Evolutionary conservation across 2,113 vertebrate genomes (phyloP), one percentile per base, ranked within the genome.

Genomic region (Willisornis vidua): DNA sequence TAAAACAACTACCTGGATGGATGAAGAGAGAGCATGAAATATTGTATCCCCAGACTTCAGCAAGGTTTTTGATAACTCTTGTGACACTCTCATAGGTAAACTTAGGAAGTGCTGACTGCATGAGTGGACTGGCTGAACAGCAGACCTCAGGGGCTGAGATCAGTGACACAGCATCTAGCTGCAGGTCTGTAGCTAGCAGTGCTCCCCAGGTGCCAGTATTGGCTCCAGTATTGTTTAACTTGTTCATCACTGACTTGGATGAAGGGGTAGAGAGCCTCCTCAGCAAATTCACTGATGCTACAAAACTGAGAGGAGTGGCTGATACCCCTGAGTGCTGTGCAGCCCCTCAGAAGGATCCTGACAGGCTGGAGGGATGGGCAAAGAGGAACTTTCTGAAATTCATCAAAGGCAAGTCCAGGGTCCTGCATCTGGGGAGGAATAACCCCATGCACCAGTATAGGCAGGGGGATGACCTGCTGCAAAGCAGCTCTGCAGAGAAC

Each of bases 291-390:
- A 49, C 51, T 58, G 51, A 73, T 2, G 4, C 80, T 12, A 14
- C 31, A 73, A 58, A 59, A 22, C 14, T 52, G 37, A 19, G 37
- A 66, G 45, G 22, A 52, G 33, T 16, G 31, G 45, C 18, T 0
- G 1, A 66, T 33, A 51, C 4, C 9, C 25, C 35, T 58, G 41
- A 72, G 33, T 0, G 0, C 6, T n/a, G 26, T 24, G 52, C 23
- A 67, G 45, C 6, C 22, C 33, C 33, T 59, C 37, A 24, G 17
- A 66, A 59, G 18, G 7, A 74, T 52, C 26, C 24, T 1, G 2
- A 33, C 9, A 89, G 45, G 19, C 1, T 1, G 33, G 7, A 66
- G 19, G 52, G 19, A 59, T 39, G 37, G 45, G 26, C 59, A 89
- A 45, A 66, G 37, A 81, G 10, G 37, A 66, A 37, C 23, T 5